Base-by-base conservation (phyloP, 2,113 vertebrate genomes). In the Datnioides undecimradiatus region DNA sequence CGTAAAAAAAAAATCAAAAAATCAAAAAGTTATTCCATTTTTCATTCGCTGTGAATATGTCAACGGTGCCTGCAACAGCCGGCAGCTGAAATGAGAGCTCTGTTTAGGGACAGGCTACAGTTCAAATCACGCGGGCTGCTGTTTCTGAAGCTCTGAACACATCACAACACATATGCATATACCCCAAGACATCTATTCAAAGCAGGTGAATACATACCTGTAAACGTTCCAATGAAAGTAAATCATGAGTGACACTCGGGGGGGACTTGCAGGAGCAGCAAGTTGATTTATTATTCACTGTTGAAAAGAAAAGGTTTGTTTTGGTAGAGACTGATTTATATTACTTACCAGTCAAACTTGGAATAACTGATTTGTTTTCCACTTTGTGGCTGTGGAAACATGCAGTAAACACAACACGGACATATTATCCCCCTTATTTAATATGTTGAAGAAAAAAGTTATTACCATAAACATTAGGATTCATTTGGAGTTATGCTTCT, bases 21-120 rank as follows among this genome's bases (percentile, higher is more conserved):
- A 27, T 62, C 6, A 19, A 40, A 68, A 38, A 40, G 17, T 11
- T 19, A 10, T 31, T 64, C 10, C 25, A 33, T 51, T 69, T 62
- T 69, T 41, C 34, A 57, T 70, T n/a, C 41, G n/a, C 21, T 25
- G 46, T 57, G 31, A 54, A 11, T 19, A 14, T 43, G 36, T 68
- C 51, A 31, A 57, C 51, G 70, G 59, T 34, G 27, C 46, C 63
- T 25, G 21, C 48, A 73, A 64, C 71, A 73, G 60, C 60, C 73
- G 66, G 43, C 38, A 76, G 25, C 60, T 59, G 29, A 76, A 82
- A 69, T 55, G 2, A 55, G 36, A 23, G 34, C 55, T 31, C 10
- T 52, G 23, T 68, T 76, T 46, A 69, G 38, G 46, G 73, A 60
- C 60, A 41, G 21, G n/a, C 14, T 73, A 38, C 36, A 40, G 52